Evolutionary conservation across 2,113 vertebrate species (phyloP), one percentile per base, ranked within the genome.

Genomic region (Bubo blakistoni): DNA sequence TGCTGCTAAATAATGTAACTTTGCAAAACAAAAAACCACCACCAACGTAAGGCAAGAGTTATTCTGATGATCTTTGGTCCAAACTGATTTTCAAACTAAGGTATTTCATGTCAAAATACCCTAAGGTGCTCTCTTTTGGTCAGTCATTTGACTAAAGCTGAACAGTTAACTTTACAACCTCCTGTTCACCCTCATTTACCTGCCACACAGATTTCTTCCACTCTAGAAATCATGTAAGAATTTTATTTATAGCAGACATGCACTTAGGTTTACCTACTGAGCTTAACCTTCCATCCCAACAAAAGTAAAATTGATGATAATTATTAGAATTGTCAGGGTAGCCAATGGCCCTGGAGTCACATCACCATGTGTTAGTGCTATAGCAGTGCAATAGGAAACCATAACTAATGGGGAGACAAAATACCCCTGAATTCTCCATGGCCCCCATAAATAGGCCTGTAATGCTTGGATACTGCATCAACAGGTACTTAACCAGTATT

Each of bases 391-490:
- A 2, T 1, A 42, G 13, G 73, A 88, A 71, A 46, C 63, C 54
- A 5, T 3, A 61, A n/a, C 5, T 21, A 17, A 49, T 3, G 11
- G 13, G 27, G 46, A 79, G 15, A 58, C 10, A 74, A 36, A 81
- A 59, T 46, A 6, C 11, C 47, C n/a, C 51, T 0, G 27, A 24
- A 78, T 79, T 67, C 57, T n/a, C 38, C 46, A 9, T 36, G 61
- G 7, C 14, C 25, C 7, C 36, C 11, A 7, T 0, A 51, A 51
- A 55, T 0, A 1, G 1, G 4, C 22, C 54, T 40, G 29, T 4
- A 51, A 15, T 7, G 40, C 55, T 19, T 30, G 25, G 54, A 73
- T n/a, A 21, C 21, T 34, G 34, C 55, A 78, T 2, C 27, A 57
- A 26, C 29, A 51, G 27, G 21, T n/a, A 46, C 59, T 54, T 22